Conservation (phyloP, 2,797 vertebrate genomes). For the Sibirionetta formosa region DNA sequence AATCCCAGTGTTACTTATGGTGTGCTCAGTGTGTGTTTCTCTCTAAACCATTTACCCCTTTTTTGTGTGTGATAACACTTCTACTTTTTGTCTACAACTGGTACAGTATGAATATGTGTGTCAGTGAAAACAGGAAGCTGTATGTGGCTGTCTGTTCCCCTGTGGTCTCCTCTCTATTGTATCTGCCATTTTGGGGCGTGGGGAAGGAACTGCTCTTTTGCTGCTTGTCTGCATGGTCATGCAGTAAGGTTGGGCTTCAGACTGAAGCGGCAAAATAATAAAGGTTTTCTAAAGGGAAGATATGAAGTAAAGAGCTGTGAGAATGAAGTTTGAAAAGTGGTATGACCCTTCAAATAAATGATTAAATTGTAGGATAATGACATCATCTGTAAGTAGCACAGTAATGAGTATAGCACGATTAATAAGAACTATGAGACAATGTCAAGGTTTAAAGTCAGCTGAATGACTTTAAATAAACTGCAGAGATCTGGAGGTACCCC, state of each 20-base stretch:
- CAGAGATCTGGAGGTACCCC: neutral
- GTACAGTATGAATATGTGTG: accelerated
- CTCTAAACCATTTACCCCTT: neutral
- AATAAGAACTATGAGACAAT: neutral
- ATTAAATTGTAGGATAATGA: neutral
- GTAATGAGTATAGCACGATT: neutral
- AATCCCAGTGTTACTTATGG: neutral
- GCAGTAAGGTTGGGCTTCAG: neutral
- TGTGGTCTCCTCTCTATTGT: neutral
- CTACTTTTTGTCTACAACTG: neutral
- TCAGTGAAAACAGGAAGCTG: neutral
- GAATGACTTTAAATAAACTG: neutral
- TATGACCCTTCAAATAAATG: neutral
- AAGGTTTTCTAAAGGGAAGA: neutral
- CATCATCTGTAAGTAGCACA: neutral
- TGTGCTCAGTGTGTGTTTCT: neutral
- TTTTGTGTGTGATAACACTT: neutral
- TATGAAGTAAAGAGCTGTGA: neutral
- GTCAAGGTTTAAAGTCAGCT: neutral
- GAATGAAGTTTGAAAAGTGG: neutral
- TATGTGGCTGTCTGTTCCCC: neutral
- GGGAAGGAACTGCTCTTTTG: neutral
- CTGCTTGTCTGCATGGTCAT: accelerated
- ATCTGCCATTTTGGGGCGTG: neutral
- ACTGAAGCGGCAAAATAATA: neutral